These are phyloP conservation scores for Uria aalge DNA, from an alignment of 2,113 vertebrate species.

Conservation along the genomic window DNA sequence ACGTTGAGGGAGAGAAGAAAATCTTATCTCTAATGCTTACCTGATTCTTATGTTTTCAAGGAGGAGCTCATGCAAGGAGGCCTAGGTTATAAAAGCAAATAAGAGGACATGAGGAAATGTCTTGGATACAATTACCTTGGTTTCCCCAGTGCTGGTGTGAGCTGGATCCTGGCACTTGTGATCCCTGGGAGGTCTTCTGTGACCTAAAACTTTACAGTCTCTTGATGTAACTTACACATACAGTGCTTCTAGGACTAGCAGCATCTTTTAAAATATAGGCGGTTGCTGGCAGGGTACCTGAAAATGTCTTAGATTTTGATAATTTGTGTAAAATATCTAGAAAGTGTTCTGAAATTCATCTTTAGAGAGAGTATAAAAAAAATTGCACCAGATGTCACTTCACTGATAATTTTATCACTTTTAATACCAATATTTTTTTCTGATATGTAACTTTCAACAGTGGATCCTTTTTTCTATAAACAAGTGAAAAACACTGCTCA, in stretches of 20 bases:
- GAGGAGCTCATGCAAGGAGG: background rate
- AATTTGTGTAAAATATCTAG: background rate
- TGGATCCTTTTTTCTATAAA: background rate
- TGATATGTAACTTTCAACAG: background rate
- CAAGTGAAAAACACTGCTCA: background rate
- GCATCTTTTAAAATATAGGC: background rate
- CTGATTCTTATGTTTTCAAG: background rate
- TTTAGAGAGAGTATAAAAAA: background rate
- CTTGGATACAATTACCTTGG: background rate
- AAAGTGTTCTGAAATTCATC: background rate
- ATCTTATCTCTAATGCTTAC: background rate
- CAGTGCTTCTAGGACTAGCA: background rate
- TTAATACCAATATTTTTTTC: background rate
- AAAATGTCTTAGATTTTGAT: background rate
- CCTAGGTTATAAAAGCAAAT: background rate
- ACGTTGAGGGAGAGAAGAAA: background rate
- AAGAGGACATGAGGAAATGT: background rate
- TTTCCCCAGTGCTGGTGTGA: background rate
- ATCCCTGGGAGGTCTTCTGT: background rate
- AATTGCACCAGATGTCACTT: background rate
- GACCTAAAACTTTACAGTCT: background rate
- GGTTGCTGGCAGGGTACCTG: background rate
- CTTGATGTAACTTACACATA: background rate
- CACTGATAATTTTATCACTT: background rate
- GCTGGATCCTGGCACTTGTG: background rate